Conservation (phyloP, 2,797 vertebrate species). For the Rhinichthys osculus region DNA sequence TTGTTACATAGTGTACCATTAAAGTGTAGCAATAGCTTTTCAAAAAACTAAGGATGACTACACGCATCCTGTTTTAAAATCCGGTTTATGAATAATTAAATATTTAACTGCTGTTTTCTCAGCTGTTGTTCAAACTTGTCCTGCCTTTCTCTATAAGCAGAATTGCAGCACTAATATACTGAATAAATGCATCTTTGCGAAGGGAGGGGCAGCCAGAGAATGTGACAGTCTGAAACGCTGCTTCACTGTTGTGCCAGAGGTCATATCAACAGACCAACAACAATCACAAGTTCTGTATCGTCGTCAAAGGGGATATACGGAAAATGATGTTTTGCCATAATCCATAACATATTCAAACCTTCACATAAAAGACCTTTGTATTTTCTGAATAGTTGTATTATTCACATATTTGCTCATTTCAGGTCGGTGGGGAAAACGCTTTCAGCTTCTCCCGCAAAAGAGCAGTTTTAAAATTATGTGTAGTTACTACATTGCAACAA, state of each 20-base stretch:
- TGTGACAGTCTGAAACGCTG: neutral
- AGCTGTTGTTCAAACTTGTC: neutral
- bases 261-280: slow-evolving; percentile 10
- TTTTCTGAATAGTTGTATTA: slow-evolving; percentile 25
- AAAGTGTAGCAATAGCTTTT: neutral
- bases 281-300: slow-evolving; percentile 13
- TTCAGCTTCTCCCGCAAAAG: neutral
- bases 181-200: slow-evolving; percentile 17
- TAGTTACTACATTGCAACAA: slow-evolving; percentile 4
- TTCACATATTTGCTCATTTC: neutral
- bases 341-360: slow-evolving; percentile 4
- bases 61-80: neutral
- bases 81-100: neutral
- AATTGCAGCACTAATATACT: neutral
- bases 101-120: slow-evolving; percentile 20
- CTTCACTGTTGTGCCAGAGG: slow-evolving; percentile 8
- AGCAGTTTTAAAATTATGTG: slow-evolving; percentile 2
- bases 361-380: slow-evolving; percentile 27
- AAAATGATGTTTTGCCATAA: neutral
- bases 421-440: neutral
- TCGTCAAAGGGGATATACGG: neutral
- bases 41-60: neutral
- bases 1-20: neutral
- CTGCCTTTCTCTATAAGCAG: neutral
- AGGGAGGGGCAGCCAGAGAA: slow-evolving; percentile 14